Base-by-base conservation (phyloP, 53 echinoderm and acorn worm genomes). In the Patiria pectinifera region DNA sequence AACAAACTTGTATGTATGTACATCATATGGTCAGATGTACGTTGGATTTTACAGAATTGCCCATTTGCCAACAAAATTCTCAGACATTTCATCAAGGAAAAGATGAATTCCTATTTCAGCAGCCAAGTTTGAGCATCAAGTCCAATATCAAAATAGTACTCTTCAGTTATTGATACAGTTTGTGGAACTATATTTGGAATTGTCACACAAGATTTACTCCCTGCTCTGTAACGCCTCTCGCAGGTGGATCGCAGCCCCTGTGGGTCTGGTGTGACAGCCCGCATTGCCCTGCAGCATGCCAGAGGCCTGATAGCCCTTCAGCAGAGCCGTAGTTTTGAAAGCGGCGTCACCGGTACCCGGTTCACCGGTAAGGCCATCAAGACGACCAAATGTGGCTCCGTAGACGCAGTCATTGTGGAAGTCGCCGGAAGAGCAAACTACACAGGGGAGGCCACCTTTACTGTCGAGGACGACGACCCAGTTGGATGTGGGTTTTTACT, bases 241-340 rank as follows among this genome's bases (percentile, higher is more conserved):
- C 91, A 98, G 98, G 90, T 95, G 83, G 98, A 98, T 78, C 94
- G 98, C 81, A 87, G 92, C 66, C 96, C 98, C 14, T 91, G 91
- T 26, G 98, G 98, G 46, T 98, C 98, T 10, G 98, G 98, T 5
- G 94, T 87, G 23, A 96, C 96, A 26, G 98, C 96, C 25, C 95
- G 94, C 59, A 85, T 96, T 26, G 98, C 98, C 22, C 89, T 96
- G 0, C 98, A 98, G 79, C 82, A 95, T 70, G 93, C 95, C 81
- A 95, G 94, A 85, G 94, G 95, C 45, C 93, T 93, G 69, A 92
- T 98, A 45, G 85, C 82, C 6, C 83, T 98, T 2, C 84, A 91
- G 45, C 95, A 98, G 78, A 92, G 46, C 59, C 92, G 98, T 43
- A 10, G 49, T 62, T 98, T 96, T 89, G 78, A 94, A 76, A 95